Evolutionary conservation across 1,140 invertebrate genomes (phyloP).

Genomic region (Drosophila mojavensis): DNA sequence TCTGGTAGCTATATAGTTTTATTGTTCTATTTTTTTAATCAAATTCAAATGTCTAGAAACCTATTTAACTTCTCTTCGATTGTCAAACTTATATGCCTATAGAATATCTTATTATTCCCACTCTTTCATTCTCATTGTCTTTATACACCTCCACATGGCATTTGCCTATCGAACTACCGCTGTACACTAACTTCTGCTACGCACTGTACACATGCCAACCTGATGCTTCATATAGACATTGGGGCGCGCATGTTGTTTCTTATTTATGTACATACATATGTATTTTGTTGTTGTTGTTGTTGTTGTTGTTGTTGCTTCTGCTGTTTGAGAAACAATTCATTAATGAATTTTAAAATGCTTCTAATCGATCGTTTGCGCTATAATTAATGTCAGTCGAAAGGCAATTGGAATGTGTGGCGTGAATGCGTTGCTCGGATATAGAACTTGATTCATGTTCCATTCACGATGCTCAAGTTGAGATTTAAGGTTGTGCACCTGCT

Average conservation of each 20-base stretch:
- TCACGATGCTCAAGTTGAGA: neutral
- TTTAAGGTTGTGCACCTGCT: neutral
- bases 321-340: conserved; percentile 79
- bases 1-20: too few species aligned
- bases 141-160: neutral
- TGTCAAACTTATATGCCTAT: neutral
- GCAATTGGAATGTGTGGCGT: conserved; percentile 76
- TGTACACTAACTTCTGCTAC: conserved; percentile 21
- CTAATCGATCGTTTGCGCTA: conserved; percentile 81
- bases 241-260: conserved; percentile 59
- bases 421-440: conserved; percentile 45
- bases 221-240: conserved; percentile 51
- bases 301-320: conserved; percentile 42
- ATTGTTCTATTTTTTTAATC: too few species aligned
- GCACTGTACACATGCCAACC: conserved; percentile 49
- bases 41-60: too few species aligned
- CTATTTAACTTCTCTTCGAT: too few species aligned
- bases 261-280: conserved; percentile 79
- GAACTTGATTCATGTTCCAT: conserved; percentile 63
- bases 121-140: neutral
- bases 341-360: conserved; percentile 80
- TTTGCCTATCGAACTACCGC: neutral
- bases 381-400: conserved; percentile 74
- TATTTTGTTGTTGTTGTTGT: conserved; percentile 20
- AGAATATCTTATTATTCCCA: neutral